Evolutionary conservation across 2,113 vertebrate species (phyloP).

Genomic region (Dicrurus megarhynchus): DNA sequence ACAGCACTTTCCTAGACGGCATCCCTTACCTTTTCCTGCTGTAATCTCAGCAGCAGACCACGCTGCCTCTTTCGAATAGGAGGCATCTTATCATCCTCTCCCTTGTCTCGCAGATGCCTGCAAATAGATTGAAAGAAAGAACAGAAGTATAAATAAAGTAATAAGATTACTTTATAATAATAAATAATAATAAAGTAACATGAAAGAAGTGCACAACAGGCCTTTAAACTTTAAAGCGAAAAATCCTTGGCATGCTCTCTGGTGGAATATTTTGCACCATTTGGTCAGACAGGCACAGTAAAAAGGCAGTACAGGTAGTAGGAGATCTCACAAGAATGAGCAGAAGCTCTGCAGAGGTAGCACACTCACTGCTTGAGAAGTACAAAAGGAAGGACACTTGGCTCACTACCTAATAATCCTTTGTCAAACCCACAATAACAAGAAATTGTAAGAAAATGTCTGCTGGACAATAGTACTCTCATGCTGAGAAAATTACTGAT

Average conservation of each 20-base stretch:
- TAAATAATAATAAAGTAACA: background rate
- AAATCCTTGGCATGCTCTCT: background rate
- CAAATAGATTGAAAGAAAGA: background rate
- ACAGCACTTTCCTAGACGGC: background rate
- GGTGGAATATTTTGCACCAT: background rate
- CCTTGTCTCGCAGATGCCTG: slow-evolving; percentile 92
- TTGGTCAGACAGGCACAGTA: background rate
- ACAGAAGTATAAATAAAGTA: background rate
- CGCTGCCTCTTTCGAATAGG: slow-evolving; percentile 93
- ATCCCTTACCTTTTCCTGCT: slow-evolving; percentile 90
- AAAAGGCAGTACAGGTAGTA: background rate
- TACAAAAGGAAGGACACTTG: background rate
- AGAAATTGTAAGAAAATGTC: background rate
- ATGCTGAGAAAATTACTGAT: background rate
- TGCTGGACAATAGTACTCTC: background rate
- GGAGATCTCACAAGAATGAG: rapidly evolving
- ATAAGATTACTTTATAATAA: background rate
- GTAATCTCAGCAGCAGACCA: slow-evolving; percentile 88
- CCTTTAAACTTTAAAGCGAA: background rate
- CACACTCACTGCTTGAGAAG: background rate
- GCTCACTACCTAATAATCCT: background rate
- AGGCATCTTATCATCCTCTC: slow-evolving; percentile 98
- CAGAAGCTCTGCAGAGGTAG: background rate
- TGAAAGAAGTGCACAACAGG: background rate
- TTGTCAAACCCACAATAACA: background rate